phyloP scores from a whole-genome alignment of 2,888 invertebrate species.

The Melieria crassipennis region DNA sequence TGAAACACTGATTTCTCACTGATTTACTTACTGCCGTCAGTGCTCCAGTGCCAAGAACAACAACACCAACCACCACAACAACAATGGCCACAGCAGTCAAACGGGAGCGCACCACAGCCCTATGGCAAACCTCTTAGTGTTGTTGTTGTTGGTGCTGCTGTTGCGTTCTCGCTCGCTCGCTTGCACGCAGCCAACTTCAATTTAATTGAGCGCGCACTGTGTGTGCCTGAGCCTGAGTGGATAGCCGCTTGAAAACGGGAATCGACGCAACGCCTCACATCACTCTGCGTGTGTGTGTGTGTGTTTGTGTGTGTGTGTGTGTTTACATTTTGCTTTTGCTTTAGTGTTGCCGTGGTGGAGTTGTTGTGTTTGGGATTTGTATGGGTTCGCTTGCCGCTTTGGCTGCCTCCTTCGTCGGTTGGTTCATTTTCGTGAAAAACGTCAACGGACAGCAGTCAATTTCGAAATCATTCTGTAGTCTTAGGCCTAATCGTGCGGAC shows the following conservation, averaged over 20 bases:
- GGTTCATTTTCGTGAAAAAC: conserved; percentile 20
- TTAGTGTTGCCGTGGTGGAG: conserved; percentile 10
- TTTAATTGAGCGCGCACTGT: conserved; percentile 35
- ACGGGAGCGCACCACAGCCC: too few species aligned
- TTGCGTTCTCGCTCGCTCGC: conserved; percentile 24
- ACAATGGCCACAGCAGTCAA: too few species aligned
- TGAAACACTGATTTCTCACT: conserved; percentile 50
- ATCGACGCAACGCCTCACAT: not conserved
- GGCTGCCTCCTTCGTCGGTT: conserved; percentile 39
- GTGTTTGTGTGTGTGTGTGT: conserved; percentile 23
- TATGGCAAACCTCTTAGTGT: too few species aligned
- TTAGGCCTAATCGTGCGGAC: conserved; percentile 65
- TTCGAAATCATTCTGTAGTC: conserved; percentile 63
- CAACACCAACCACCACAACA: not conserved
- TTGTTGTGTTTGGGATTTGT: conserved; percentile 5
- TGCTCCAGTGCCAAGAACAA: not conserved
- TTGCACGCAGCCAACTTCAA: conserved; percentile 23
- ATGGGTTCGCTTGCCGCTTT: conserved; percentile 16
- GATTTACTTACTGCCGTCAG: conserved; percentile 47
- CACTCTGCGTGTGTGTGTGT: not conserved
- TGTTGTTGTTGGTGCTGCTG: too few species aligned
- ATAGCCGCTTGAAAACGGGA: too few species aligned
- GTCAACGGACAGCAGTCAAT: conserved; percentile 51
- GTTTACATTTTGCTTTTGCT: conserved; percentile 12
- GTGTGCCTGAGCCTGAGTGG: too few species aligned